Evolutionary conservation across 1,140 invertebrate species (phyloP).

Genomic region (Aphelenchoides avenae): DNA sequence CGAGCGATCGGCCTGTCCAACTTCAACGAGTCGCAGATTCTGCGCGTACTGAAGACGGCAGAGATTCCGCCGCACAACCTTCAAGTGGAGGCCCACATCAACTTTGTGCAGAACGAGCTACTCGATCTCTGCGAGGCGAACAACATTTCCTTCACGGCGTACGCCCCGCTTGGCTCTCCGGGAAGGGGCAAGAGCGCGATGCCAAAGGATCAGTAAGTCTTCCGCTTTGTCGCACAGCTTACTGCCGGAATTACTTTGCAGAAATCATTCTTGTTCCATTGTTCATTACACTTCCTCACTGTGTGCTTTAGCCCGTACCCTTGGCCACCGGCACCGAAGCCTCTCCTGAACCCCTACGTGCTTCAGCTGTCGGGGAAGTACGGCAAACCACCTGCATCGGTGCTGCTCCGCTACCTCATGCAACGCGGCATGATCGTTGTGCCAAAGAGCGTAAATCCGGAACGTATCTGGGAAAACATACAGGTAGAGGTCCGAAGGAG

Average conservation of each 20-base stretch:
- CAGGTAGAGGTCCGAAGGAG: conserved; percentile 26
- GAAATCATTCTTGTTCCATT: background rate
- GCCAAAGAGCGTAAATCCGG: conserved; percentile 60
- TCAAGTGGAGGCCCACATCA: conserved; percentile 44
- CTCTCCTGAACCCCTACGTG: conserved; percentile 66
- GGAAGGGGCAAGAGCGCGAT: conserved; percentile 42
- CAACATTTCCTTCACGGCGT: conserved; percentile 59
- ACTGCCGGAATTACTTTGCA: no score
- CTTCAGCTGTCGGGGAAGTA: conserved; percentile 65
- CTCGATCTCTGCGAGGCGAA: conserved; percentile 52
- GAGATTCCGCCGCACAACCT: conserved; percentile 51
- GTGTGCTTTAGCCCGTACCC: conserved; percentile 25
- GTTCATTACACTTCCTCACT: background rate
- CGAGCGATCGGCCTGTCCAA: conserved; percentile 62
- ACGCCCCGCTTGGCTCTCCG: conserved; percentile 60
- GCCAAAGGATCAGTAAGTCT: conserved; percentile 42
- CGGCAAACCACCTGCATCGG: conserved; percentile 67
- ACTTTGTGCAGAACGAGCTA: conserved; percentile 39
- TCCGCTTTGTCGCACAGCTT: no score
- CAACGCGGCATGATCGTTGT: conserved; percentile 60
- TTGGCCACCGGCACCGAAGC: conserved; percentile 38
- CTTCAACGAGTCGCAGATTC: conserved; percentile 58
- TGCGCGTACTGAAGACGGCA: conserved; percentile 43
- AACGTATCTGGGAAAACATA: conserved; percentile 59
- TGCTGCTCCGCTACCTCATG: conserved; percentile 56